Percentiles rank a stretch among this genome's conserved stretches.
These are phyloP conservation scores for Malthinus seriepunctatus DNA, from an alignment of 2,888 invertebrate species.

Conservation along the genomic window DNA sequence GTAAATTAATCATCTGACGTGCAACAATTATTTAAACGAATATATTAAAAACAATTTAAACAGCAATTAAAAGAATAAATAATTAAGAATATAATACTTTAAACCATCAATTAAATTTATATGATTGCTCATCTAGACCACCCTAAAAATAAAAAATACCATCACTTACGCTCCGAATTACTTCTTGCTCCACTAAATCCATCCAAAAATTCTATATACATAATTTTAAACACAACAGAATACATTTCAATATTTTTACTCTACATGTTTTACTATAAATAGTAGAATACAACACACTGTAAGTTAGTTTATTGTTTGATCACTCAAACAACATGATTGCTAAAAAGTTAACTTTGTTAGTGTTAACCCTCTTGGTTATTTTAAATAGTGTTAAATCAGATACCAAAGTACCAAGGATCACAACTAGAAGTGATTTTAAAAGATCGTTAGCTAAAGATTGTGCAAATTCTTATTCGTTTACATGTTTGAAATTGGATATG, in stretches of 20 bases:
- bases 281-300: slow-evolving; percentile 11
- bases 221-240: slow-evolving; percentile 36
- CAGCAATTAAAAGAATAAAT: no score
- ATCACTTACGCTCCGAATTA: slow-evolving; percentile 42
- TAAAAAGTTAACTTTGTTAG: slow-evolving; percentile 14
- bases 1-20: no score
- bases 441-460: slow-evolving; percentile 58
- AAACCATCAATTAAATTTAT: no score
- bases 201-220: slow-evolving; percentile 36
- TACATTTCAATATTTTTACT: slow-evolving; percentile 33
- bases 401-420: neutral
- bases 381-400: no score
- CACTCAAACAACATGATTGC: slow-evolving; percentile 20
- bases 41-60: no score
- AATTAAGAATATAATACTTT: no score
- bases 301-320: slow-evolving; percentile 26
- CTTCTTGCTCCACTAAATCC: slow-evolving; percentile 56
- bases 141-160: slow-evolving; percentile 16
- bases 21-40: no score
- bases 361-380: slow-evolving; percentile 15
- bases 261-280: slow-evolving; percentile 31
- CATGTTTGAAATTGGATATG: slow-evolving; percentile 78
- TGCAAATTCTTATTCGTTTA: slow-evolving; percentile 65
- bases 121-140: slow-evolving; percentile 23
- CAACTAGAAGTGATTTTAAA: slow-evolving; percentile 43